A percentile compares a stretch with the other conserved stretches of the same genome.
Conservation (phyloP, 1,140 invertebrate genomes). For the Anagrus nilaparvatae region DNA sequence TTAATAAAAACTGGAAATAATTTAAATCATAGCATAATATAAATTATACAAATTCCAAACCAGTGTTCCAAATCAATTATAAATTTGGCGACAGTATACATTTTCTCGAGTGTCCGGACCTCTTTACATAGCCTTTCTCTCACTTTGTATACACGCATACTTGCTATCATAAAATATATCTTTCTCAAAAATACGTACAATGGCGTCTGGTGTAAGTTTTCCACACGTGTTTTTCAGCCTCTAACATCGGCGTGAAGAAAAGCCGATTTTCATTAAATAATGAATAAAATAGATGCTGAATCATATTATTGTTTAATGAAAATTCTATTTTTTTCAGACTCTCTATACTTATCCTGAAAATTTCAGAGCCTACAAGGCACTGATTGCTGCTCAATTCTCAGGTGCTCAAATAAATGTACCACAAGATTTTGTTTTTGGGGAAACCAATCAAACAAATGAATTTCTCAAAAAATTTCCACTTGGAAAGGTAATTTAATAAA, state of each 20-base stretch:
- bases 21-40: too few relatives aligned
- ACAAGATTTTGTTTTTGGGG: slow-evolving; percentile 81
- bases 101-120: too few relatives aligned
- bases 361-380: slow-evolving; percentile 86
- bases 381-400: slow-evolving; percentile 92
- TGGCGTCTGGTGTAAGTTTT: slow-evolving; percentile 49
- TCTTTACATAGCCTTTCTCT: too few relatives aligned
- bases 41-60: too few relatives aligned
- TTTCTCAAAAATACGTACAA: too few relatives aligned
- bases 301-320: slow-evolving; percentile 8
- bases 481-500: slow-evolving; percentile 93
- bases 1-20: too few relatives aligned
- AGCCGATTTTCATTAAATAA: too few relatives aligned
- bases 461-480: slow-evolving; percentile 91
- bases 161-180: too few relatives aligned
- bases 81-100: too few relatives aligned
- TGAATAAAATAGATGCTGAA: too few relatives aligned
- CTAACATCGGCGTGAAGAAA: slow-evolving; percentile 30
- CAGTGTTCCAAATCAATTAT: too few relatives aligned
- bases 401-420: slow-evolving; percentile 78
- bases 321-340: slow-evolving; percentile 51
- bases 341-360: slow-evolving; percentile 94
- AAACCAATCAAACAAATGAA: slow-evolving; percentile 77
- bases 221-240: slow-evolving; percentile 30
- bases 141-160: too few relatives aligned